Conservation (phyloP, 2,797 vertebrate genomes). For the Brotula barbata region DNA sequence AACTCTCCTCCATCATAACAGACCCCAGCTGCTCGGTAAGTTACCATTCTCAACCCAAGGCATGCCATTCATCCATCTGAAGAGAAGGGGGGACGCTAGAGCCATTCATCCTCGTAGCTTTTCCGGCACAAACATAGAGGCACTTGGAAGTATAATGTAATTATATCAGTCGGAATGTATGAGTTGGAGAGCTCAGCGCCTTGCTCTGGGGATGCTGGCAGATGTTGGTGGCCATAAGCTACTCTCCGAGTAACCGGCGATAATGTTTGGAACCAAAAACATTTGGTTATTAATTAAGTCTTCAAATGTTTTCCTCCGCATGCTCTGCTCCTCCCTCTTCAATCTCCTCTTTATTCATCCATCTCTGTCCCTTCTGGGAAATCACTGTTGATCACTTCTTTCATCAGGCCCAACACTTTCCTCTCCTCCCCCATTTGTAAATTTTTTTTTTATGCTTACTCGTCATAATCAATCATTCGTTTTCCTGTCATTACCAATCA, state of each 20-base stretch:
- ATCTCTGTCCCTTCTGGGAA: conserved; percentile 60
- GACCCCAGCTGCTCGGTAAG: conserved; percentile 57
- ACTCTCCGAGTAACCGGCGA: conserved; percentile 2
- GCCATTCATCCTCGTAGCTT: neutral
- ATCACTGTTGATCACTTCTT: conserved; percentile 63
- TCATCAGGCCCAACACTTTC: conserved; percentile 46
- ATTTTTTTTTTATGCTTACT: conserved; percentile 44
- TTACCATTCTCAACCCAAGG: conserved; percentile 48
- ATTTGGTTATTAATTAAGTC: conserved; percentile 52
- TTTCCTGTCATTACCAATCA: conserved; percentile 31
- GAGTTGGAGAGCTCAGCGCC: neutral
- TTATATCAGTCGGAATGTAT: neutral
- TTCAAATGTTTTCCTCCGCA: conserved; percentile 38
- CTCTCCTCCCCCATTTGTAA: conserved; percentile 36
- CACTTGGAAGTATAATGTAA: neutral
- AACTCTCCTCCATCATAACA: conserved; percentile 57
- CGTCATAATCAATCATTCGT: conserved; percentile 45
- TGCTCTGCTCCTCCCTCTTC: conserved; percentile 29
- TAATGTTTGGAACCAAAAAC: conserved; percentile 39
- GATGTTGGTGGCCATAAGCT: conserved; percentile 3
- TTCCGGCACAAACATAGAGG: neutral
- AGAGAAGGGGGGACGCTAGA: conserved; percentile 46
- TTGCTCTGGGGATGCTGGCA: neutral
- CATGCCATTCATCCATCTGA: conserved; percentile 57
- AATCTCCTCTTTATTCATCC: conserved; percentile 50